Evolutionary conservation across 1,140 invertebrate species (phyloP), one percentile per base, ranked within the genome.

Genomic region (Diprion similis): DNA sequence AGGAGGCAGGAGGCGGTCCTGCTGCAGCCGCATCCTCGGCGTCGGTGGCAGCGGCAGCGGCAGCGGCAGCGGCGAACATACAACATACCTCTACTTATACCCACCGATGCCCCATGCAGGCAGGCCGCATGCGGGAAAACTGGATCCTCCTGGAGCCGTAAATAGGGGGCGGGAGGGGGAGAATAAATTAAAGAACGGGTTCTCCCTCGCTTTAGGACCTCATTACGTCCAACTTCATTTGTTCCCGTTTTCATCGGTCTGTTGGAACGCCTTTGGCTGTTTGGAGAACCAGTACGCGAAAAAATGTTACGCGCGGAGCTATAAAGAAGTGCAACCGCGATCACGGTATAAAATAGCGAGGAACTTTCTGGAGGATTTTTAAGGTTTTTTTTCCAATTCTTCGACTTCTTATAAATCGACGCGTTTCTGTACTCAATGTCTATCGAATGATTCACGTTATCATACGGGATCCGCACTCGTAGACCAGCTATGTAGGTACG

Each of bases 101-200:
- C 24, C 24, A 6, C 24, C 24, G 24, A 37, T 37, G 24, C 24
- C 24, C 24, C 24, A 37, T 37, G 24, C 24, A 37, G 11, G 51
- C 51, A 59, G 51, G 51, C 24, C 24, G 11, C 2, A 13, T 68
- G 67, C 18, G 71, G 75, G 76, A 78, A 80, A 82, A 80, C 77
- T 80, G 76, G 75, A 81, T 78, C 76, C 70, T 75, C 71, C 59
- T 24, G 51, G 69, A 9, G 24, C 68, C 66, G 46, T 75, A 46
- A 69, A 75, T 64, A 68, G 9, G 65, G 66, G 46, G 72, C 64
- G 71, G 75, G 68, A 70, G 73, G 72, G 73, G 76, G 75, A 79
- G 83, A 84, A 84, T 84, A 84, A 84, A 84, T 84, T 84, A 84
- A 84, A 78, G 80, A 84, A 84, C 83, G 81, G 80, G 83, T 84